Evolutionary conservation across 1,140 invertebrate genomes (phyloP).

Genomic region (Drosophila navojoa): DNA sequence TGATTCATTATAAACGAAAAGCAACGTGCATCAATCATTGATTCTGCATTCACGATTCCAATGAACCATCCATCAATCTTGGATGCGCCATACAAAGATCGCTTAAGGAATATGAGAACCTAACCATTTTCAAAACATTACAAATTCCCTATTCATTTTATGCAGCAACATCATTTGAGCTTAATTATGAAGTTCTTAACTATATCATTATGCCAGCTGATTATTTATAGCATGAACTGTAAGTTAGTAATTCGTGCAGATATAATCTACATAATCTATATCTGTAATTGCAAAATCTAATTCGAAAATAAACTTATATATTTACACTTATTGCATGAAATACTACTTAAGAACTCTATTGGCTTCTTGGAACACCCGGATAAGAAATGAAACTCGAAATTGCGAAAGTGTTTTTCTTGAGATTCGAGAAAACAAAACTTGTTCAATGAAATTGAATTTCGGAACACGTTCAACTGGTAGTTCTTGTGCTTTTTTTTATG

Average conservation of each 20-base stretch:
- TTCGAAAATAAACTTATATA: not conserved
- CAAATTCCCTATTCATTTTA: not conserved
- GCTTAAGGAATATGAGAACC: no score
- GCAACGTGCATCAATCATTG: no score
- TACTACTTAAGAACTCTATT: not conserved
- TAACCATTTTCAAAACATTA: not conserved
- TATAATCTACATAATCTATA: not conserved
- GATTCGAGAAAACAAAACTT: not conserved
- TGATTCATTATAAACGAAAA: no score
- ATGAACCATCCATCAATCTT: no score
- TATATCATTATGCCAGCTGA: not conserved
- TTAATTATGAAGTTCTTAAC: not conserved
- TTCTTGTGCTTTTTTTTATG: not conserved
- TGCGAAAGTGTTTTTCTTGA: not conserved
- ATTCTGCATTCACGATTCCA: no score
- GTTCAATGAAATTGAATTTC: not conserved
- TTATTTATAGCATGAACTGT: not conserved
- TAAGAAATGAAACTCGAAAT: not conserved
- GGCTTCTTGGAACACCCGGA: no score
- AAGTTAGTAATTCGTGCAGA: not conserved
- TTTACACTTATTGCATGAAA: not conserved
- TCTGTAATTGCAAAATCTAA: not conserved
- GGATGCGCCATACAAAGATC: no score
- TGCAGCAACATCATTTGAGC: not conserved
- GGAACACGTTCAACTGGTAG: not conserved